Conservation (phyloP, 92 coral and sea anemone species). For the Pocillopora grandis region DNA sequence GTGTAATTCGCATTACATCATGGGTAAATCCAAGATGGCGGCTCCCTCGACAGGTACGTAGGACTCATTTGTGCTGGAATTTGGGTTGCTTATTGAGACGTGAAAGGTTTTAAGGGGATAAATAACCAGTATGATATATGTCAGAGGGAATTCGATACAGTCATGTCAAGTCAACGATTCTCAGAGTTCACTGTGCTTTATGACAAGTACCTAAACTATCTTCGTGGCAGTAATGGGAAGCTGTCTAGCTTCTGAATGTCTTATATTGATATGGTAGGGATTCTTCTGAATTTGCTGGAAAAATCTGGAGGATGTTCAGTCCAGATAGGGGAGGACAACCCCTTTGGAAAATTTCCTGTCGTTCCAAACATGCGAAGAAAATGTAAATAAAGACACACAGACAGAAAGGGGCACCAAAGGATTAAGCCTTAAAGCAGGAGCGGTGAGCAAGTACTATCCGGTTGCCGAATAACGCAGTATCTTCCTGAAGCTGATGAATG, state of each 20-base stretch:
- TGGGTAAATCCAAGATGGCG: too few species aligned
- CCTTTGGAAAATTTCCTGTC: constrained; percentile 38
- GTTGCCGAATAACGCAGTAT: constrained; percentile 48
- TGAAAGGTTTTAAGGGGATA: too few species aligned
- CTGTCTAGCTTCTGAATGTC: constrained; percentile 64
- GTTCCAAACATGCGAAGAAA: constrained; percentile 61
- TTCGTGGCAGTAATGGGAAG: constrained; percentile 38
- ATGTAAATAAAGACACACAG: constrained; percentile 37
- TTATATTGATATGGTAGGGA: constrained; percentile 50
- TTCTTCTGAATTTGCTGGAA: constrained; percentile 49
- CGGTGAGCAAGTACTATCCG: constrained; percentile 55
- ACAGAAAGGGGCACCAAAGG: constrained; percentile 51
- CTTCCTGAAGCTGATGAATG: constrained; percentile 14
- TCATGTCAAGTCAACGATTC: background rate
- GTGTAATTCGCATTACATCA: too few species aligned
- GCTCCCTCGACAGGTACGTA: too few species aligned
- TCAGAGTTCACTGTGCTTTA: constrained; percentile 1
- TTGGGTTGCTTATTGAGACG: too few species aligned
- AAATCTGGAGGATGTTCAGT: too few species aligned
- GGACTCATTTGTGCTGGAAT: too few species aligned
- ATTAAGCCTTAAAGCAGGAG: constrained; percentile 49
- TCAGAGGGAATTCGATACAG: constrained; percentile 17
- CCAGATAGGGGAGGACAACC: constrained; percentile 24
- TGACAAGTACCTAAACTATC: constrained; percentile 41
- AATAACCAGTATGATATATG: constrained; percentile 1